These are phyloP conservation scores for Babylonia areolata DNA, from an alignment of 1,140 invertebrate species.

Conservation along the genomic window DNA sequence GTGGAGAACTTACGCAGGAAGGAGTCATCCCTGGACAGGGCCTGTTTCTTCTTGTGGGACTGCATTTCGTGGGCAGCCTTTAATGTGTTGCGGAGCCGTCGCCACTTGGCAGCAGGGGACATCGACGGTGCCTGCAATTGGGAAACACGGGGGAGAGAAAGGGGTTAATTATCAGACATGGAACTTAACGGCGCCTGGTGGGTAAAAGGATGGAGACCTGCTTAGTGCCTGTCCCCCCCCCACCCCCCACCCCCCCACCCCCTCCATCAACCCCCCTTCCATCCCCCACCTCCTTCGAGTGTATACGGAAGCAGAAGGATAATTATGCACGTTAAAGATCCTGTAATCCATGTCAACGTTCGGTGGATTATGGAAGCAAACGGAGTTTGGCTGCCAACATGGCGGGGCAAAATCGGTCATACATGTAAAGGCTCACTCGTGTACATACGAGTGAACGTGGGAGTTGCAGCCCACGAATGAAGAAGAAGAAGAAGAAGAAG, in stretches of 20 bases:
- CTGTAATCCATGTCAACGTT: no score
- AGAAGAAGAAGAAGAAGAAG: no score
- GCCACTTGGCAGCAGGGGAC: conserved; percentile 80
- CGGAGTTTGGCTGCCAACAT: neutral
- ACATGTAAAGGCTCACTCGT: no score
- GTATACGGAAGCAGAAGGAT: no score
- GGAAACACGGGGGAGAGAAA: neutral
- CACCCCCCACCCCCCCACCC: neutral
- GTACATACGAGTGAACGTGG: no score
- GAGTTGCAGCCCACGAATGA: no score
- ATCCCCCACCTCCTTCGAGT: no score
- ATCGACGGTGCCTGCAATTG: conserved; percentile 29
- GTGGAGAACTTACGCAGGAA: conserved; percentile 96
- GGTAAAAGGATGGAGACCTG: neutral
- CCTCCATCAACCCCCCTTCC: no score
- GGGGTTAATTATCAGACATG: no score
- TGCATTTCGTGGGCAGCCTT: conserved; percentile 91
- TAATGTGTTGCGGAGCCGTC: conserved; percentile 94
- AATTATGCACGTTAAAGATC: no score
- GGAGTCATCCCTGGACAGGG: conserved; percentile 93
- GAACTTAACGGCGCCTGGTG: no score
- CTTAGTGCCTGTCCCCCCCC: neutral
- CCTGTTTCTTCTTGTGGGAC: conserved; percentile 81
- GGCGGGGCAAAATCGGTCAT: no score
- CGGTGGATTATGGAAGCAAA: neutral